A percentile compares a stretch with the other conserved stretches of the same genome.
Evolutionary conservation across 1,140 invertebrate genomes (phyloP).

Genomic region (Papilio machaon): DNA sequence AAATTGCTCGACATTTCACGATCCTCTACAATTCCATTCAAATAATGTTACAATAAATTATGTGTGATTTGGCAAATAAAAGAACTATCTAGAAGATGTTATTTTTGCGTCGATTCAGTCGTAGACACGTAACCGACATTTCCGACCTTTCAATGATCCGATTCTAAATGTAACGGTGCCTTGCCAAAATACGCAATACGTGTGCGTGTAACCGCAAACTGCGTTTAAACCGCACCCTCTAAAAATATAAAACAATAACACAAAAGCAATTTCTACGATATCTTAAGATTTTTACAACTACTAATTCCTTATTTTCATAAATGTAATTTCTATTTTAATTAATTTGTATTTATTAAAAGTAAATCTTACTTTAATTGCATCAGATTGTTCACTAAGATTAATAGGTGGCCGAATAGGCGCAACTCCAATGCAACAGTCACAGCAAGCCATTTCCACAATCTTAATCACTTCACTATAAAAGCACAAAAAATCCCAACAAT

Average conservation of each 20-base stretch:
- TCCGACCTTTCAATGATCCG: conserved; percentile 50
- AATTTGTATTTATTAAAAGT: not conserved
- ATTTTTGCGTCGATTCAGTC: conserved; percentile 34
- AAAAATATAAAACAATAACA: conserved; percentile 7
- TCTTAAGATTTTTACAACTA: not conserved
- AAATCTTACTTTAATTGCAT: conserved; percentile 88
- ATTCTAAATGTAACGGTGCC: conserved; percentile 58
- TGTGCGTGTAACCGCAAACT: conserved; percentile 42
- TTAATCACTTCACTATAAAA: conserved; percentile 55
- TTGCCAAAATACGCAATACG: conserved; percentile 59
- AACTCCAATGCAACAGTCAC: conserved; percentile 85
- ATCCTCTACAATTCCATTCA: conserved; percentile 1
- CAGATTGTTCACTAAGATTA: conserved; percentile 89
- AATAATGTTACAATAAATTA: conserved; percentile 31
- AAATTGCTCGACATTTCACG: conserved; percentile 1
- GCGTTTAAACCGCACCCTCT: conserved; percentile 2
- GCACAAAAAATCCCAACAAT: conserved; percentile 48
- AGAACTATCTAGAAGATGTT: conserved; percentile 37
- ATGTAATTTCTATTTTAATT: conserved; percentile 26
- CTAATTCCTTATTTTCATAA: conserved; percentile 16
- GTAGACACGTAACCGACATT: conserved; percentile 38
- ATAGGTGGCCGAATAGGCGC: conserved; percentile 88
- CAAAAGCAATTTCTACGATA: not conserved
- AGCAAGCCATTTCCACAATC: conserved; percentile 83
- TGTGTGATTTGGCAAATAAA: conserved; percentile 38